These are phyloP conservation scores for Autographa pulchrina DNA, from an alignment of 2,888 invertebrate genomes.

Conservation along the genomic window DNA sequence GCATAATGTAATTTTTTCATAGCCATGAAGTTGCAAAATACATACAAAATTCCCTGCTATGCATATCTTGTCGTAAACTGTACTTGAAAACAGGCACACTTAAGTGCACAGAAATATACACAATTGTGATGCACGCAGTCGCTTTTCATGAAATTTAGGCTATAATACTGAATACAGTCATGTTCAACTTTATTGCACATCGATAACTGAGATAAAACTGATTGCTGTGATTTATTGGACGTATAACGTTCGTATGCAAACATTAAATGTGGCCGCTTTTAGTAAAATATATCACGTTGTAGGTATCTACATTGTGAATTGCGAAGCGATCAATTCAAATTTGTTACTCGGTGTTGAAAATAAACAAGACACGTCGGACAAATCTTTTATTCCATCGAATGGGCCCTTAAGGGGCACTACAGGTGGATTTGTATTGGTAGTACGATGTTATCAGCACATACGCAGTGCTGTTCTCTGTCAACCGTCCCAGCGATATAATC, in stretches of 20 bases:
- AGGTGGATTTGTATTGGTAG: constrained; percentile 18
- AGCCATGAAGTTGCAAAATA: too few species aligned
- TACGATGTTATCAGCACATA: constrained; percentile 14
- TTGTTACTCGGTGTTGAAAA: neutral
- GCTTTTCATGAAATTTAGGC: neutral
- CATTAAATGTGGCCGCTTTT: constrained; percentile 2
- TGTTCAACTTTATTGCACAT: constrained; percentile 4
- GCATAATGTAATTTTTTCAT: too few species aligned
- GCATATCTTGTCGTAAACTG: neutral
- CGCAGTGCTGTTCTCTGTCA: constrained; percentile 13
- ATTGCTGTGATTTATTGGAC: constrained; percentile 1
- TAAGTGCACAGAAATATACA: neutral
- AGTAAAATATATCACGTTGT: neutral
- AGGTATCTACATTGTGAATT: neutral
- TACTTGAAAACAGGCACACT: neutral
- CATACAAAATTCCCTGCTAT: too few species aligned
- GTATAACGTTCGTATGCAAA: constrained; percentile 1
- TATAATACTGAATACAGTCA: constrained; percentile 1
- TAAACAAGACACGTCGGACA: neutral
- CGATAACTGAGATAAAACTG: constrained; percentile 4
- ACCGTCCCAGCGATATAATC: neutral
- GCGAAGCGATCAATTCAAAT: constrained; percentile 2
- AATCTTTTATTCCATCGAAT: constrained; percentile 1
- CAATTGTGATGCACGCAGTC: neutral
- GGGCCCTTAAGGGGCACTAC: constrained; percentile 7